Evolutionary conservation across 2,113 vertebrate species (phyloP).

Genomic region (Helogale parvula): DNA sequence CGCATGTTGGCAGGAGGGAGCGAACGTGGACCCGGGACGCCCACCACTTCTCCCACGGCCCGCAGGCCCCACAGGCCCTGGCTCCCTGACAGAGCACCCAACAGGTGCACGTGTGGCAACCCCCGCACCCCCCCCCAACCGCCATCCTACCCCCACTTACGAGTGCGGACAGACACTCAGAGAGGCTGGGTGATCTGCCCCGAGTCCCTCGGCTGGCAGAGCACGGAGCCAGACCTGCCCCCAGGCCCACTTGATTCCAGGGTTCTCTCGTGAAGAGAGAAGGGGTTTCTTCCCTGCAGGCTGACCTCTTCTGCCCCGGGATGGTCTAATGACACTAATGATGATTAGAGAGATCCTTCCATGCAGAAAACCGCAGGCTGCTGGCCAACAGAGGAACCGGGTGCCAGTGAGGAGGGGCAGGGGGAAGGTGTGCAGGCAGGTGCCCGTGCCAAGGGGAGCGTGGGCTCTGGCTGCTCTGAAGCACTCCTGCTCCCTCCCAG

Average conservation of each 20-base stretch:
- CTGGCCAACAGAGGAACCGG: neutral
- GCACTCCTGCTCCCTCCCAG: neutral
- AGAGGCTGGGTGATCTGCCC: neutral
- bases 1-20: neutral
- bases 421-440: neutral
- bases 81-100: fast-evolving
- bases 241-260: neutral
- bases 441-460: neutral
- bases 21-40: neutral
- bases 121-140: fast-evolving
- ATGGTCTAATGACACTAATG: neutral
- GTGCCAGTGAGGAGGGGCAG: neutral
- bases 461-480: neutral
- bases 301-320: fast-evolving
- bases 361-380: neutral
- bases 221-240: fast-evolving
- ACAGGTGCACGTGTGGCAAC: neutral
- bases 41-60: too few relatives aligned
- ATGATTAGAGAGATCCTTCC: fast-evolving
- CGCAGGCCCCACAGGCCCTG: neutral
- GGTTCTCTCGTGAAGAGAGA: fast-evolving
- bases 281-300: fast-evolving
- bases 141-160: fast-evolving
- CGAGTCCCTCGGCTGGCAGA: neutral
- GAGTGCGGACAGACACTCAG: neutral